These are phyloP conservation scores for Troides helena DNA, from an alignment of 2,888 invertebrate genomes.

Conservation along the genomic window DNA sequence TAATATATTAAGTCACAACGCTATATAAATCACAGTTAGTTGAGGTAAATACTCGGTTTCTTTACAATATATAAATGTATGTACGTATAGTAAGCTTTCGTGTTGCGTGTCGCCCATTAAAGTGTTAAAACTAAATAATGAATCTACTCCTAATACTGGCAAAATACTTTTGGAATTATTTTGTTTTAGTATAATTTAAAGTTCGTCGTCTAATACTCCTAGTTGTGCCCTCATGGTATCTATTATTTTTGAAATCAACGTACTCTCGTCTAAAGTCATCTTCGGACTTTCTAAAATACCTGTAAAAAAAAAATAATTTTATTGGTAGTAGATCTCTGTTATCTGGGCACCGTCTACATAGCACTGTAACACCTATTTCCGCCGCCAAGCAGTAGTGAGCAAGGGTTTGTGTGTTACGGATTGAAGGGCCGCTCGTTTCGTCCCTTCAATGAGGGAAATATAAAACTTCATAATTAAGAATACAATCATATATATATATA, in stretches of 20 bases:
- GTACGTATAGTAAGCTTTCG: conserved; percentile 31
- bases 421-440: too few species aligned
- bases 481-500: too few species aligned
- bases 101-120: conserved; percentile 5
- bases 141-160: conserved; percentile 41
- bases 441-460: too few species aligned
- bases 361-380: too few species aligned
- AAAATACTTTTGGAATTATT: conserved; percentile 32
- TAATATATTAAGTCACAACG: conserved; percentile 39
- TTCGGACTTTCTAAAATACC: conserved; percentile 85
- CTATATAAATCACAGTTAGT: conserved; percentile 69
- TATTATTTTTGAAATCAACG: conserved; percentile 85
- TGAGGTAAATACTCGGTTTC: conserved; percentile 69
- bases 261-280: conserved; percentile 84
- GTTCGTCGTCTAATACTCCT: conserved; percentile 69
- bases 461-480: neutral
- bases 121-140: conserved; percentile 6
- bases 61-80: conserved; percentile 34
- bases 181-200: conserved; percentile 28
- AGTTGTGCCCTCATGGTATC: conserved; percentile 86
- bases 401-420: too few species aligned
- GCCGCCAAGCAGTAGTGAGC: too few species aligned
- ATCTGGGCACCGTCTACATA: too few species aligned
- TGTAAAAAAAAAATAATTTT: conserved; percentile 44
- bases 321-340: too few species aligned